Percentiles rank a stretch among this genome's conserved stretches.
These are phyloP conservation scores for Spinus pinus DNA, from an alignment of 2,797 vertebrate species.

Conservation along the genomic window DNA sequence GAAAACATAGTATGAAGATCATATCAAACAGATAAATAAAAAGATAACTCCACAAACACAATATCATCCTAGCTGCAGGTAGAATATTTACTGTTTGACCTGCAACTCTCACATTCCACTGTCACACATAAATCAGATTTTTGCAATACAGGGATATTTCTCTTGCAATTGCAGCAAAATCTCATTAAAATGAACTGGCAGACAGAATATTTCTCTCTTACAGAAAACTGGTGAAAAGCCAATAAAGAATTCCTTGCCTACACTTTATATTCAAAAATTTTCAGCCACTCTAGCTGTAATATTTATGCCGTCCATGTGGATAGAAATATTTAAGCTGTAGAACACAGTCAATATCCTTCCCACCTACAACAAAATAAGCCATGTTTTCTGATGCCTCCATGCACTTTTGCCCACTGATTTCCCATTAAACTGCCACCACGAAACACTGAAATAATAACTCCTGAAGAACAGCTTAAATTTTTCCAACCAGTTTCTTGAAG, in stretches of 20 bases:
- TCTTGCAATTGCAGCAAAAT: constrained; percentile 39
- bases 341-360: constrained; percentile 14
- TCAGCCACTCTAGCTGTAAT: not conserved
- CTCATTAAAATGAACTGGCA: constrained; percentile 58
- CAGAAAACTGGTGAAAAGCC: constrained; percentile 35
- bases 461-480: constrained; percentile 72
- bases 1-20: not conserved
- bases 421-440: not conserved
- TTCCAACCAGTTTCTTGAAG: constrained; percentile 72
- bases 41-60: not conserved
- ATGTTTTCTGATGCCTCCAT: not conserved
- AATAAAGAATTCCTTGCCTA: constrained; percentile 12
- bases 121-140: constrained; percentile 46
- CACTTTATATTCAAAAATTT: constrained; percentile 17
- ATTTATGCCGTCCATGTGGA: not conserved
- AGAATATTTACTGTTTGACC: constrained; percentile 41
- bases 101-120: not conserved
- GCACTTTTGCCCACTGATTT: constrained; percentile 39
- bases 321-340: not conserved
- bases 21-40: not conserved
- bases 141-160: constrained; percentile 7
- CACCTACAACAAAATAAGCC: constrained; percentile 3
- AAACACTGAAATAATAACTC: constrained; percentile 68
- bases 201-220: constrained; percentile 29
- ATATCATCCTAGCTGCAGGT: not conserved